Conservation (phyloP, 2,113 vertebrate genomes). For the Recurvirostra avosetta region DNA sequence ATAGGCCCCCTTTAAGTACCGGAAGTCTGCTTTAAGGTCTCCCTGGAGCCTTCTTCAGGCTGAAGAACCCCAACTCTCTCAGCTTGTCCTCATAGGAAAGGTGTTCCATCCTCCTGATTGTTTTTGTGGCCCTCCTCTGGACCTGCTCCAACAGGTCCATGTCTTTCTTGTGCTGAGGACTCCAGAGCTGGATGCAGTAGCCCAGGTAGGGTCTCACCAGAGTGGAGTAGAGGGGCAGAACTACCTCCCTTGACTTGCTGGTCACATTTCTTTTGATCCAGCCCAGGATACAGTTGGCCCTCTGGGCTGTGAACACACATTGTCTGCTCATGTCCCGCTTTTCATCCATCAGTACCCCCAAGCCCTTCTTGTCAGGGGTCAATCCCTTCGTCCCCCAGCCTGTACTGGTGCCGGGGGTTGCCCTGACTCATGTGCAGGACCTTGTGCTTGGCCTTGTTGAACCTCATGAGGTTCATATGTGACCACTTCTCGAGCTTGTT, state of each 20-base stretch:
- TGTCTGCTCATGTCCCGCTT: background rate
- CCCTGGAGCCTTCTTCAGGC: background rate
- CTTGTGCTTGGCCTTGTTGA: background rate
- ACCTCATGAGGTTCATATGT: background rate
- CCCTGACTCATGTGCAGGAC: background rate
- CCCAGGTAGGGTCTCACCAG: background rate
- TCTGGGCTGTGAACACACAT: background rate
- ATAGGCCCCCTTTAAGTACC: background rate
- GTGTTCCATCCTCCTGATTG: background rate
- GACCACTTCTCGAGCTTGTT: background rate
- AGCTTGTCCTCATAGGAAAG: too few relatives aligned
- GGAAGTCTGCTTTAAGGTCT: background rate
- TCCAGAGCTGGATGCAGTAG: background rate
- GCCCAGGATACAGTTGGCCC: background rate
- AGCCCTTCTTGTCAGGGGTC: background rate
- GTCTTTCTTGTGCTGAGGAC: background rate
- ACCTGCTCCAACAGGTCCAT: background rate
- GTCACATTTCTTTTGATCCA: background rate
- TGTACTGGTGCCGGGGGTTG: background rate
- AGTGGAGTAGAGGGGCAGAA: background rate
- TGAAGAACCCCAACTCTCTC: background rate
- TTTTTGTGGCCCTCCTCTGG: background rate
- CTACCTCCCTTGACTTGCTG: background rate
- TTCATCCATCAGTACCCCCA: background rate
- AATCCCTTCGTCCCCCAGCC: background rate